Base-by-base conservation (phyloP, 2,888 invertebrate species). In the Chaitophorus viminalis region DNA sequence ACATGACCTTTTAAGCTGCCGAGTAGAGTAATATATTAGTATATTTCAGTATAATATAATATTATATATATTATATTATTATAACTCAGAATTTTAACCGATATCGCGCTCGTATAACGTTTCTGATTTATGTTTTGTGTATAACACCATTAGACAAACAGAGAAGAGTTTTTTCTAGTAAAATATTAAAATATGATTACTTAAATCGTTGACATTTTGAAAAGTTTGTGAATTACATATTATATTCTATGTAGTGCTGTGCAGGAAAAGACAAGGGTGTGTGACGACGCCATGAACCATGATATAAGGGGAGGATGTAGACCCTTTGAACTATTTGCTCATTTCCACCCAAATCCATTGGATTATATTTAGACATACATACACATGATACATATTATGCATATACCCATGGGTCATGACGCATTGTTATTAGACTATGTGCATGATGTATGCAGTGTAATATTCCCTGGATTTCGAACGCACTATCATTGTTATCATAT, bases 281-380 rank as follows among this genome's bases (percentile, higher is more conserved):
- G 60, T 60, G 46, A 72, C 77, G 52, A 70, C 78, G 54, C 68
- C 86, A 39, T 54, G 78, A 86, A 79, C 78, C 85, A 29, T 31
- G 76, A 75, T 68, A 76, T 54, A 86, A 72, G 77, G 76, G 76
- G 84, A 65, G 84, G 84, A 65, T 68, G 25, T 52, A 70, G 85
- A 86, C 85, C 85, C 85, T 86, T 78, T 78, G 85, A 78, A 78
- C 70, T 86, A 78, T 86, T 86, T 75, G 87, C 74, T 87, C 65
- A 81, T 87, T 87, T 87, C 79, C 81, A 74, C 87, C 87, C 60
- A 81, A 87, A 87, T 74, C 74, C 87, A 78, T 78, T 36, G 86
- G 46, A 72, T 78, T 72, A 86, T 76, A 84, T 65, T 54, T 76
- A 54, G 11, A 65, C 18, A 29, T 21, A 65, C 18, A 29, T 9